Evolutionary conservation across 2,888 invertebrate species (phyloP).

Genomic region (Caenorhabditis virilis): DNA sequence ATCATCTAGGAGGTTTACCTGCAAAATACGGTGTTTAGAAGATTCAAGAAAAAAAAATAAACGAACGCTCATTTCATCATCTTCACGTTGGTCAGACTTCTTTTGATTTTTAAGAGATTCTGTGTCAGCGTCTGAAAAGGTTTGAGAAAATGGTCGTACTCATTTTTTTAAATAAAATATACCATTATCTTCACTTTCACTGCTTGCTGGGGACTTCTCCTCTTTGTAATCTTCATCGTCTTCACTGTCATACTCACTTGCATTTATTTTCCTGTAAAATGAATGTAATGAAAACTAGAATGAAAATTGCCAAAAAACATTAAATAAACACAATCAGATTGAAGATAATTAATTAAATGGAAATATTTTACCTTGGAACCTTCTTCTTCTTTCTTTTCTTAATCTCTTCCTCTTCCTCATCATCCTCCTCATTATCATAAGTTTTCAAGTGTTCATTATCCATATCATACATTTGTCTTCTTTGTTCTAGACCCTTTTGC

Average conservation of each 20-base stretch:
- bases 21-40: no score
- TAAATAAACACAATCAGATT: no score
- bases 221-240: slow-evolving; percentile 29
- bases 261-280: no score
- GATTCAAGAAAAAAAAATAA: no score
- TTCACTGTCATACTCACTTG: slow-evolving; percentile 21
- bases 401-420: slow-evolving; percentile 10
- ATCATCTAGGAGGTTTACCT: slow-evolving; percentile 33
- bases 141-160: no score
- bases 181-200: slow-evolving; percentile 1
- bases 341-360: no score
- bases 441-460: slow-evolving; percentile 39
- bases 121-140: no score
- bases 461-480: slow-evolving; percentile 30
- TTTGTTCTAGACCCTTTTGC: slow-evolving; percentile 30
- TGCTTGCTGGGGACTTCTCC: slow-evolving; percentile 1
- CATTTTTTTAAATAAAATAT: no score
- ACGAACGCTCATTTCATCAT: slow-evolving; percentile 32
- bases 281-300: no score
- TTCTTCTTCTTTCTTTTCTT: slow-evolving; percentile 21
- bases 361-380: not conserved
- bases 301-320: no score
- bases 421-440: slow-evolving; percentile 26
- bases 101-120: no score
- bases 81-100: no score